Evolutionary conservation across 2,797 vertebrate species (phyloP).

Genomic region (Carduelis carduelis): DNA sequence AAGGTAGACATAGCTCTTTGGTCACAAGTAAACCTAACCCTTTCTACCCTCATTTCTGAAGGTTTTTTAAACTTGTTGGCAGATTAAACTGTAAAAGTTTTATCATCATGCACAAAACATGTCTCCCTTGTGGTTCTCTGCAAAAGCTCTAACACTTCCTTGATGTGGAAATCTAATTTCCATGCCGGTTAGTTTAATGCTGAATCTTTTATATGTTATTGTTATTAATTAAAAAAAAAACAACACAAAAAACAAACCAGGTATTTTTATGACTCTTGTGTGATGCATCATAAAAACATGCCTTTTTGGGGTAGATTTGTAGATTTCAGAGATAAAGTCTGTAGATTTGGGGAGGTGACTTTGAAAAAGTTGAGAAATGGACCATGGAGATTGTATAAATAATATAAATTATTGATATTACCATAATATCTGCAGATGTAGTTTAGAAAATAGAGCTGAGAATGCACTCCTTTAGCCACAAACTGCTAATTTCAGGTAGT

Average conservation of each 20-base stretch:
- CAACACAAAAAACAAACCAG: background rate
- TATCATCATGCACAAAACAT: background rate
- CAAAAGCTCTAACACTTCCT: background rate
- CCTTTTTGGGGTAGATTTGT: background rate
- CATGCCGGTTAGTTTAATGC: background rate
- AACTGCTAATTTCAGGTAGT: background rate
- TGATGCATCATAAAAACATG: background rate
- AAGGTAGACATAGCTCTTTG: background rate
- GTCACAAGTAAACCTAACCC: background rate
- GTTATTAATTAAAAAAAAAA: background rate
- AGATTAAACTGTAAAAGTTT: background rate
- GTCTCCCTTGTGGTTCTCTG: rapidly evolving
- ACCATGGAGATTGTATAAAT: background rate
- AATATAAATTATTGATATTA: background rate
- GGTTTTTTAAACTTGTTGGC: background rate
- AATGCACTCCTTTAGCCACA: background rate
- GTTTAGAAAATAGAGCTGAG: background rate
- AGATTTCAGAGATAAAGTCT: background rate
- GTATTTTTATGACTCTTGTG: background rate
- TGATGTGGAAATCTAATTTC: background rate
- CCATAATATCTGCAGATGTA: background rate
- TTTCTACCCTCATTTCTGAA: background rate
- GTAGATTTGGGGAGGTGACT: background rate
- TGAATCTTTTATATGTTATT: background rate
- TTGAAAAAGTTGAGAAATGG: background rate